A percentile compares a stretch with the other conserved stretches of the same genome.
Conservation (phyloP, 53 echinoderm and acorn worm genomes). For the Actinopyga echinites region DNA sequence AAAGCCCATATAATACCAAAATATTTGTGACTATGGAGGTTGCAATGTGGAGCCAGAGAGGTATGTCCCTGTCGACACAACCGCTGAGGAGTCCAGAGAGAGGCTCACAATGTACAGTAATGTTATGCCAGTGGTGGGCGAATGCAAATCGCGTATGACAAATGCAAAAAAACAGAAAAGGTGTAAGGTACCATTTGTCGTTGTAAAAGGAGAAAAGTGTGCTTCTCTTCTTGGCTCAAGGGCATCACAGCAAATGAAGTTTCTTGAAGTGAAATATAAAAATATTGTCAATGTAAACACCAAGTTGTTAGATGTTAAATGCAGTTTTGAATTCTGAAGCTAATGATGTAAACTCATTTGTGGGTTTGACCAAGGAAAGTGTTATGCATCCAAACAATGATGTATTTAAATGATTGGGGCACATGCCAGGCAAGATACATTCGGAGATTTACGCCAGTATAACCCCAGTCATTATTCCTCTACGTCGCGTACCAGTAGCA, state of each 20-base stretch:
- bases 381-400: background rate
- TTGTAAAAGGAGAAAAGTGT: background rate
- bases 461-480: conserved; percentile 53
- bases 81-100: background rate
- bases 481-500: conserved; percentile 50
- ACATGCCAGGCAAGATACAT: conserved; percentile 52
- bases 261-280: background rate
- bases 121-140: conserved; percentile 16
- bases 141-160: background rate
- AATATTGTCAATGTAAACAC: no score
- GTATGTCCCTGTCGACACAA: background rate
- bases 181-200: background rate
- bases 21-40: background rate
- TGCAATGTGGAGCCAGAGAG: conserved; percentile 22
- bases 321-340: no score
- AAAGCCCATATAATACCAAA: conserved; percentile 1
- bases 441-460: conserved; percentile 32
- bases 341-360: no score
- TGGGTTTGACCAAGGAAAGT: background rate
- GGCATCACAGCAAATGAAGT: background rate
- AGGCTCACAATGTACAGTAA: conserved; percentile 30
- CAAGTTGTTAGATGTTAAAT: no score
- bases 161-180: background rate
- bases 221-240: background rate
- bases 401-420: conserved; percentile 49